These are phyloP conservation scores for Danionella cerebrum DNA, from an alignment of 2,113 vertebrate genomes.

Conservation along the genomic window DNA sequence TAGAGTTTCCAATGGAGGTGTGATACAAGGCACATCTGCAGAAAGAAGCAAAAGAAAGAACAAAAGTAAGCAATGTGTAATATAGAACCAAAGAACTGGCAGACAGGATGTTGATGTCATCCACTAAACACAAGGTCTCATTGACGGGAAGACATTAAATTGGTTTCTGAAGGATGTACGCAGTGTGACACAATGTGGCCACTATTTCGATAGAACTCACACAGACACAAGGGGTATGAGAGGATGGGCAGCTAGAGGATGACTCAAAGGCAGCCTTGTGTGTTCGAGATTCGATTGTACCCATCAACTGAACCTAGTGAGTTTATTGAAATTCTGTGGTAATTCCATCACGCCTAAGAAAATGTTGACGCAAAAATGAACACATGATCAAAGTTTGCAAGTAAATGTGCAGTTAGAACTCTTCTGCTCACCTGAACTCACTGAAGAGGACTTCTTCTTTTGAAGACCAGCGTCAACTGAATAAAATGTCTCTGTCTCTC, in stretches of 20 bases:
- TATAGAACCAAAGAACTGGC: not conserved
- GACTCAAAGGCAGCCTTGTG: not conserved
- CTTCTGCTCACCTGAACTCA: not conserved
- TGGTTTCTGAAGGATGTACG: slow-evolving; percentile 4
- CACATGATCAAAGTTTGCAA: not conserved
- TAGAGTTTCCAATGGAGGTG: not conserved
- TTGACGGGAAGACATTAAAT: slow-evolving; percentile 30
- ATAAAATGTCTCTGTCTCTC: slow-evolving; percentile 45
- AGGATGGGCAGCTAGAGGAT: not conserved
- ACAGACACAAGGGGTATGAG: not conserved
- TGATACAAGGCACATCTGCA: slow-evolving; percentile 7
- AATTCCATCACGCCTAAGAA: too few species aligned
- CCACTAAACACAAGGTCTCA: slow-evolving; percentile 30
- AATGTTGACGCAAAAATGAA: not conserved
- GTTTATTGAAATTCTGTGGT: not conserved
- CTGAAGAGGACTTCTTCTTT: not conserved
- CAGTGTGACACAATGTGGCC: not conserved
- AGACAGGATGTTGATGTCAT: slow-evolving; percentile 36
- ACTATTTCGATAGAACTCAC: slow-evolving; percentile 3
- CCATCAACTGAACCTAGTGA: not conserved
- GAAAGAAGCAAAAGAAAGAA: not conserved
- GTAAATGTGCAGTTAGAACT: too few species aligned
- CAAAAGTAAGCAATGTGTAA: not conserved
- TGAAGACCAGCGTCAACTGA: slow-evolving; percentile 24
- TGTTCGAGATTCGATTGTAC: too few species aligned